Base-by-base conservation (phyloP, 2,888 invertebrate genomes). In the Diarsia brunnea region DNA sequence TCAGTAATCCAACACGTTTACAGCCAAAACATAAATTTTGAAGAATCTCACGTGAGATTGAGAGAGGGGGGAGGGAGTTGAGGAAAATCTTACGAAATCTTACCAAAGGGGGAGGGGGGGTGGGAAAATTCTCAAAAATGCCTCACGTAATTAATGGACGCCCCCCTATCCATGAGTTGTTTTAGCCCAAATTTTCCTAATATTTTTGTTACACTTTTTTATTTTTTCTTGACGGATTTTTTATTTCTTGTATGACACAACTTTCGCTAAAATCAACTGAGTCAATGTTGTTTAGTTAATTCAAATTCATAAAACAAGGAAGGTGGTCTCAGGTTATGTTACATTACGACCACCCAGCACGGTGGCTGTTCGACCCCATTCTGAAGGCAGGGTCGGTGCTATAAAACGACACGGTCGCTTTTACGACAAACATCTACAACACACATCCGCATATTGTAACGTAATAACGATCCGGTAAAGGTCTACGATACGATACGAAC, bases 381-480 rank as follows among this genome's bases (percentile, higher is more conserved):
- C 90, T 88, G 81, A 81, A 85, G 84, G 83, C 85, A 86, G 89
- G 89, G 86, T 89, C 89, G 86, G 82, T 87, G 91, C 91, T 91
- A 92, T 95, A 94, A 94, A 95, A 93, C 92, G 91, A 89, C 91
- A 91, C 91, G 90, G 91, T 88, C 90, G 92, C 91, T 93, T 94
- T 94, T 94, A 95, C 92, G 94, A 93, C 92, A 90, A 87, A 91
- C 92, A 90, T 89, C 90, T 89, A 90, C 90, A 91, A 92, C 91
- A 90, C 86, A 88, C 90, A 90, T 91, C 90, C 89, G 88, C 89
- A 91, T 91, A 90, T 90, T 89, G 89, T 87, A 89, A 90, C 89
- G 88, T 89, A 91, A 89, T 91, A 91, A 91, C 89, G 89, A 91
- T 89, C 88, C 89, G 81, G 89, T 90, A 90, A 92, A 91, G 91